phyloP scores from a whole-genome alignment of 2,797 vertebrate genomes.

The Alosa sapidissima region DNA sequence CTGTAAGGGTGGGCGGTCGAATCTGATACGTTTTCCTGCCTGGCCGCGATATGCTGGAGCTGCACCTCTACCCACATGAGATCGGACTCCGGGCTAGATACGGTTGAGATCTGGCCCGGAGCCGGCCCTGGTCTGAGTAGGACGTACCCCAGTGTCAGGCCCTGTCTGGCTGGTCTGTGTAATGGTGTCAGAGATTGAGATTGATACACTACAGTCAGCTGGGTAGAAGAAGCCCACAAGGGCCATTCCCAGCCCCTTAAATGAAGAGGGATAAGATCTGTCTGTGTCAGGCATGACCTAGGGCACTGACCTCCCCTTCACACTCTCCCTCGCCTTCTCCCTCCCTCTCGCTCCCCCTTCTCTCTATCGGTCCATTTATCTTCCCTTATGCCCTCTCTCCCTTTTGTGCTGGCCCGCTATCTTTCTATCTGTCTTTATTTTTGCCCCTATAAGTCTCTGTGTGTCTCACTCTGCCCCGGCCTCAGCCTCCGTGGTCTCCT shows the following conservation, averaged over 20 bases:
- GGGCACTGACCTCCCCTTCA: slow-evolving; percentile 44
- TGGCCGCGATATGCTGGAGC: not conserved
- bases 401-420: not conserved
- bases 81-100: not conserved
- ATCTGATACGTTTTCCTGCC: not conserved
- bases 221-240: not conserved
- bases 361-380: slow-evolving; percentile 26
- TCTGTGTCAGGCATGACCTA: slow-evolving; percentile 50
- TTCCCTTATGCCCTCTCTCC: not conserved
- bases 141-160: not conserved
- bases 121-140: not conserved
- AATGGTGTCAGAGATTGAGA: slow-evolving; percentile 18
- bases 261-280: slow-evolving; percentile 54
- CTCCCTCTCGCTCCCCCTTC: slow-evolving; percentile 38
- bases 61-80: not conserved
- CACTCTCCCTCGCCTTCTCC: slow-evolving; percentile 40
- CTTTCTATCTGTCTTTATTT: slow-evolving; percentile 25
- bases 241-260: slow-evolving; percentile 13
- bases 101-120: not conserved
- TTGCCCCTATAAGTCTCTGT: slow-evolving; percentile 22
- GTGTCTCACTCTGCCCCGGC: not conserved
- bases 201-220: not conserved
- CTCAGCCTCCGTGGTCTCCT: not conserved
- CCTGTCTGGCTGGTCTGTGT: not conserved
- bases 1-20: not conserved